Percentiles rank a stretch among this genome's conserved stretches.
These are phyloP conservation scores for Hypsibius dujardini DNA, from an alignment of 1,140 invertebrate species.

Conservation along the genomic window DNA sequence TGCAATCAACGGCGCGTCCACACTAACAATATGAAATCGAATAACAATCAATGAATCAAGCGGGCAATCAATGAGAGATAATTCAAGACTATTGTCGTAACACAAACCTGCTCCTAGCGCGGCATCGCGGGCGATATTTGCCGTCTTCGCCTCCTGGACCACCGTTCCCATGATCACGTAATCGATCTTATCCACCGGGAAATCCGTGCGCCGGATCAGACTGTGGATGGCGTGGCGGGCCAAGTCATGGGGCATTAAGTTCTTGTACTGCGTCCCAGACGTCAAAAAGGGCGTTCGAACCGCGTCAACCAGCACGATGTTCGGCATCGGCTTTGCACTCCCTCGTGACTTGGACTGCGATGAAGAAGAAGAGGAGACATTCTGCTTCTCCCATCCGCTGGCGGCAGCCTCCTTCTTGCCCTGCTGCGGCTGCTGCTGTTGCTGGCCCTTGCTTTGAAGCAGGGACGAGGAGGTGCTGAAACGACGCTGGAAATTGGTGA, in stretches of 20 bases:
- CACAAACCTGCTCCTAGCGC: too few relatives aligned
- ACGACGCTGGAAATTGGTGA: neutral
- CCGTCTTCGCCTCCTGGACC: conserved; percentile 92
- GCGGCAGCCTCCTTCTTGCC: neutral
- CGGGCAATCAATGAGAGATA: neutral
- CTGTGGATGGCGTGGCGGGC: conserved; percentile 69
- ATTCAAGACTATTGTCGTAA: too few relatives aligned
- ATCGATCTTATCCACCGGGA: conserved; percentile 39
- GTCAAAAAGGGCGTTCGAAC: conserved; percentile 84
- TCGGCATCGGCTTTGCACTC: conserved; percentile 38
- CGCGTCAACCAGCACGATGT: conserved; percentile 87
- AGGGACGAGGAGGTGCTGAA: neutral
- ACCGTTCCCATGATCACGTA: conserved; percentile 92
- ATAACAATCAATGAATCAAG: neutral
- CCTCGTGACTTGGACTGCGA: neutral
- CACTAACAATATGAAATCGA: neutral
- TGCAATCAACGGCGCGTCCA: neutral
- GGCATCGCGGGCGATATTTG: conserved; percentile 64
- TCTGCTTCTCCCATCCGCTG: neutral
- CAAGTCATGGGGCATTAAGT: conserved; percentile 85
- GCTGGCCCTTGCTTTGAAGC: neutral
- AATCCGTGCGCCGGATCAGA: conserved; percentile 27
- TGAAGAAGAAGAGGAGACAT: neutral
- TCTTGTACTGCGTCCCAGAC: conserved; percentile 79
- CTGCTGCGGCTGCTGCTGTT: neutral